Percentiles rank a stretch among this genome's conserved stretches.
Evolutionary conservation across 2,888 invertebrate genomes (phyloP).

Genomic region (Gymnoscelis rufifasciata): DNA sequence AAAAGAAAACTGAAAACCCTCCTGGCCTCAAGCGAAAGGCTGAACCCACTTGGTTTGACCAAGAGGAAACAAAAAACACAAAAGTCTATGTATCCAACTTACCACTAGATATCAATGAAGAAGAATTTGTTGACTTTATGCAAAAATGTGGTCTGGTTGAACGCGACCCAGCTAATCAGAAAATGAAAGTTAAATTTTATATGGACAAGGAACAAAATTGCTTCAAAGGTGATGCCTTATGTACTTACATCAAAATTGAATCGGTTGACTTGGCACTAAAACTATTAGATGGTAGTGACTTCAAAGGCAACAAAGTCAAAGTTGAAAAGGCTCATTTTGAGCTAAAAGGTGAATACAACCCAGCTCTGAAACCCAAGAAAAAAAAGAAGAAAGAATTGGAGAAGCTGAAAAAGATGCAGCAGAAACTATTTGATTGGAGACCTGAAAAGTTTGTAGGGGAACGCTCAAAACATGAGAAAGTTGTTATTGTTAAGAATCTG

Average conservation of each 20-base stretch:
- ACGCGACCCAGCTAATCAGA: slow-evolving; percentile 87
- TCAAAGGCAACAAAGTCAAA: slow-evolving; percentile 88
- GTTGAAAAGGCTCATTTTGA: slow-evolving; percentile 97
- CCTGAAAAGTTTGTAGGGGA: slow-evolving; percentile 94
- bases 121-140: slow-evolving; percentile 95
- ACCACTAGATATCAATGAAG: slow-evolving; percentile 91
- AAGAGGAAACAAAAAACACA: slow-evolving; percentile 90
- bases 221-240: slow-evolving; percentile 97
- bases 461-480: slow-evolving; percentile 91
- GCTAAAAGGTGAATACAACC: slow-evolving; percentile 96
- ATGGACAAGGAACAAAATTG: slow-evolving; percentile 86
- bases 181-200: slow-evolving; percentile 95
- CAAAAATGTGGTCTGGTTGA: slow-evolving; percentile 97
- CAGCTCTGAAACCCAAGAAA: slow-evolving; percentile 93
- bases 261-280: slow-evolving; percentile 95
- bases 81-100: slow-evolving; percentile 97
- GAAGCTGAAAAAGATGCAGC: slow-evolving; percentile 93
- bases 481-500: slow-evolving; percentile 95
- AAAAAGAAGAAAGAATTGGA: slow-evolving; percentile 93
- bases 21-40: slow-evolving; percentile 75
- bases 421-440: slow-evolving; percentile 97
- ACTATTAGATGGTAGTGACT: slow-evolving; percentile 91
- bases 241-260: slow-evolving; percentile 97
- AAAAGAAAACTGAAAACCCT: slow-evolving; percentile 56
- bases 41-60: slow-evolving; percentile 93